Percentiles rank a stretch among this genome's conserved stretches.
These are phyloP conservation scores for Pristionchus pacificus DNA, from an alignment of 1,140 invertebrate genomes.

Conservation along the genomic window DNA sequence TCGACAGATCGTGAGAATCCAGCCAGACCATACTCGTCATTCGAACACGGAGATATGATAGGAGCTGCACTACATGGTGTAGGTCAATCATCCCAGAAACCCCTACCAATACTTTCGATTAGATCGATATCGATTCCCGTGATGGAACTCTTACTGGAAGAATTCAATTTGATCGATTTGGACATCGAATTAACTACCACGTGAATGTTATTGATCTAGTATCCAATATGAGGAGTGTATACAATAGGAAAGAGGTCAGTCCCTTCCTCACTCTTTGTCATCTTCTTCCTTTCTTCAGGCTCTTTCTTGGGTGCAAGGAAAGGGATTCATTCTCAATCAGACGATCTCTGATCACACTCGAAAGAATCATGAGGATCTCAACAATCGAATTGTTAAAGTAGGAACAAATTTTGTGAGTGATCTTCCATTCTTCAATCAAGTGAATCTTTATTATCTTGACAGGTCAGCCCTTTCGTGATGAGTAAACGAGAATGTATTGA, in stretches of 20 bases:
- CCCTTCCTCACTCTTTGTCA: no score
- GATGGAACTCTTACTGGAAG: slow-evolving; percentile 51
- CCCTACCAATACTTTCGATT: no score
- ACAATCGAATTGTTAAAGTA: slow-evolving; percentile 46
- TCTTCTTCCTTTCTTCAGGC: slow-evolving; percentile 30
- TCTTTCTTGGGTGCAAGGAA: slow-evolving; percentile 47
- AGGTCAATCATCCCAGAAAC: no score
- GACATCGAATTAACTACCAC: slow-evolving; percentile 50
- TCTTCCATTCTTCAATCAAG: slow-evolving; percentile 1
- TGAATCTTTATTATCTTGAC: slow-evolving; percentile 12
- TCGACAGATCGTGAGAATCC: slow-evolving; percentile 44
- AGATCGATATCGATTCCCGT: slow-evolving; percentile 39
- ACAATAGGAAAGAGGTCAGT: slow-evolving; percentile 55
- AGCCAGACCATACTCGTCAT: slow-evolving; percentile 49
- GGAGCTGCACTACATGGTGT: slow-evolving; percentile 42
- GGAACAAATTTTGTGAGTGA: slow-evolving; percentile 41
- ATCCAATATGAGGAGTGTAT: slow-evolving; percentile 52
- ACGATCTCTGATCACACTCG: slow-evolving; percentile 51
- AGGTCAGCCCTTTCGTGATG: slow-evolving; percentile 56
- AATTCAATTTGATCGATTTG: slow-evolving; percentile 52
- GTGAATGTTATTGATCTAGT: slow-evolving; percentile 54
- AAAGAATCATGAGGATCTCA: slow-evolving; percentile 35
- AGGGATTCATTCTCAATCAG: slow-evolving; percentile 49
- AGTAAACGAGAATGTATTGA: slow-evolving; percentile 46
- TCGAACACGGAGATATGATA: slow-evolving; percentile 53